Conservation (phyloP, 2,888 invertebrate species). For the Cephus pulcher region DNA sequence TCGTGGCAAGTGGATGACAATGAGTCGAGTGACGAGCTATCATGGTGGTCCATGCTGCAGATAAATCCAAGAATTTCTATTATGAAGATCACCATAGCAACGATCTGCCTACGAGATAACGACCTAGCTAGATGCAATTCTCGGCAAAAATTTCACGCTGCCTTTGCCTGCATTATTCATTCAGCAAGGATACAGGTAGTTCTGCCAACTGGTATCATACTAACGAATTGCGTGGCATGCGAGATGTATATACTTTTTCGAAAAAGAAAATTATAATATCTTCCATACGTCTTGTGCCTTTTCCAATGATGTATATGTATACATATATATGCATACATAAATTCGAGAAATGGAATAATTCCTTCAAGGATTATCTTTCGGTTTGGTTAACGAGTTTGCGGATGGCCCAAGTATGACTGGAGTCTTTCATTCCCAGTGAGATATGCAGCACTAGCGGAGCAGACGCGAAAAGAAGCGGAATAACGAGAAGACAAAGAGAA, state of each 20-base stretch:
- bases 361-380: neutral
- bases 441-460: constrained; percentile 32
- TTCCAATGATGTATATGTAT: neutral
- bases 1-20: constrained; percentile 52
- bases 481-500: constrained; percentile 15
- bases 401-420: neutral
- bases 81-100: neutral
- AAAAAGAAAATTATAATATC: neutral
- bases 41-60: neutral
- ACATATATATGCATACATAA: neutral
- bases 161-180: neutral
- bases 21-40: constrained; percentile 12
- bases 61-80: neutral
- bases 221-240: neutral
- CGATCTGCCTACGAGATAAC: neutral
- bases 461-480: constrained; percentile 15
- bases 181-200: neutral
- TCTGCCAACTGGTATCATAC: neutral
- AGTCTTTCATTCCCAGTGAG: neutral
- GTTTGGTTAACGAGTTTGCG: neutral
- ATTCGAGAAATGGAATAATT: neutral
- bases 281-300: neutral
- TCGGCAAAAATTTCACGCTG: neutral
- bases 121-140: neutral
- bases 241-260: neutral